A percentile compares a stretch with the other conserved stretches of the same genome.
phyloP scores from a whole-genome alignment of 2,797 vertebrate genomes.

The Ispidina picta region DNA sequence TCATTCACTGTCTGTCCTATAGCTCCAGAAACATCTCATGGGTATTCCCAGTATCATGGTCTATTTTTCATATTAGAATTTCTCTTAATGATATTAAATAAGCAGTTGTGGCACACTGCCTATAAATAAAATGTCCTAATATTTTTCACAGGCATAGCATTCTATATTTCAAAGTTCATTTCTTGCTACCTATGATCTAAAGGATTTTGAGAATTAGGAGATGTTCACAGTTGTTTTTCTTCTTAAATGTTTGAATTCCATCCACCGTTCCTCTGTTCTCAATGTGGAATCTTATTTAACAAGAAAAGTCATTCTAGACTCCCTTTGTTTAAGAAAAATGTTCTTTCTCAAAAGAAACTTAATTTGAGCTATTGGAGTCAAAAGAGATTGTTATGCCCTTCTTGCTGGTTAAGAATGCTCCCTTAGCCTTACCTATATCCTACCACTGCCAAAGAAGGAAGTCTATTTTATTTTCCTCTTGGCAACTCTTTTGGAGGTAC shows the following conservation, averaged over 20 bases:
- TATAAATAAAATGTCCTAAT: background rate
- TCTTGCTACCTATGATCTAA: background rate
- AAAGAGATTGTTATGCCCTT: background rate
- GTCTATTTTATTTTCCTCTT: slow-evolving; percentile 61
- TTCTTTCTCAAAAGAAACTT: background rate
- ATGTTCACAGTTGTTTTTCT: background rate
- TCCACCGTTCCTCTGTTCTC: background rate
- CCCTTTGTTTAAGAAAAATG: background rate
- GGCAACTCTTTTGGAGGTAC: slow-evolving; percentile 64
- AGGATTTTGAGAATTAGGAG: background rate
- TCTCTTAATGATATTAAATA: background rate
- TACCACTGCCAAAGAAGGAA: slow-evolving; percentile 65
- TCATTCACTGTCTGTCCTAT: background rate
- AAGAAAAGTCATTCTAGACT: background rate
- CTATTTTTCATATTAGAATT: background rate
- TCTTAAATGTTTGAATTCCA: background rate
- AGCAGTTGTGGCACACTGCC: background rate
- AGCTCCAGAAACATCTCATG: background rate
- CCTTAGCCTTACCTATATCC: slow-evolving; percentile 67
- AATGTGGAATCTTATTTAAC: background rate
- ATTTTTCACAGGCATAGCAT: background rate
- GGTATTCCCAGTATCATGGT: background rate
- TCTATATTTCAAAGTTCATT: background rate
- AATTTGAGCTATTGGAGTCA: background rate
- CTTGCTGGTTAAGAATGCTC: slow-evolving; percentile 18